phyloP scores from a whole-genome alignment of 1,140 invertebrate species.

The Cotesia chilonis region DNA sequence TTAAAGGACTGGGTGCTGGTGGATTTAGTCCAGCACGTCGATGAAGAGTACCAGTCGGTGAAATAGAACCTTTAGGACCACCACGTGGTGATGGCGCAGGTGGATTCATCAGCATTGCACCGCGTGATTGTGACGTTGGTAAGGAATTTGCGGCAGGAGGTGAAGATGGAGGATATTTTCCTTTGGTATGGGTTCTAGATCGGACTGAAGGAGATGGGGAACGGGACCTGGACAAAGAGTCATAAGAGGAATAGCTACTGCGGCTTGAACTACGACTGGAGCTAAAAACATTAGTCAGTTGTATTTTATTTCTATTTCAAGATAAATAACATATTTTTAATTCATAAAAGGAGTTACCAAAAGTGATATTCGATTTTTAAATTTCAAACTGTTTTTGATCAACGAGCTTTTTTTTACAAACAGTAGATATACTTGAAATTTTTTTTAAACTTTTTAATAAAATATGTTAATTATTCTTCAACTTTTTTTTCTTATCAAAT shows the following conservation, averaged over 20 bases:
- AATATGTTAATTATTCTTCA: too few relatives aligned
- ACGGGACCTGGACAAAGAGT: constrained; percentile 68
- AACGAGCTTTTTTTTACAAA: too few relatives aligned
- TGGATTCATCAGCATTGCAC: constrained; percentile 75
- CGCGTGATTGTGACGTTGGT: constrained; percentile 48
- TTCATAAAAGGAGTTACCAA: too few relatives aligned
- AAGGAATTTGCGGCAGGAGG: constrained; percentile 46
- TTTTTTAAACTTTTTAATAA: not conserved
- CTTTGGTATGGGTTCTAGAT: constrained; percentile 54
- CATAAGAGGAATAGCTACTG: constrained; percentile 67
- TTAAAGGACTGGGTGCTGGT: constrained; percentile 58
- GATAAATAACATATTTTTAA: not conserved
- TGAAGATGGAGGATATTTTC: constrained; percentile 54
- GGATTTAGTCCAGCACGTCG: constrained; percentile 62
- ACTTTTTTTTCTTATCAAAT: too few relatives aligned
- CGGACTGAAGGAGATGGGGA: constrained; percentile 65
- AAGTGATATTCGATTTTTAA: too few relatives aligned
- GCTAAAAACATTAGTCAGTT: constrained; percentile 56
- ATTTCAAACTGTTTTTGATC: too few relatives aligned
- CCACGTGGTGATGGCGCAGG: constrained; percentile 70
- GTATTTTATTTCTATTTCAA: not conserved
- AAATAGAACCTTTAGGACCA: constrained; percentile 55
- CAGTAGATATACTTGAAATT: too few relatives aligned
- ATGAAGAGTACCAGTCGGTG: constrained; percentile 57
- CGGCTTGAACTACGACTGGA: constrained; percentile 67